These are phyloP conservation scores for Netelia virgata DNA, from an alignment of 2,888 invertebrate species.

Conservation along the genomic window DNA sequence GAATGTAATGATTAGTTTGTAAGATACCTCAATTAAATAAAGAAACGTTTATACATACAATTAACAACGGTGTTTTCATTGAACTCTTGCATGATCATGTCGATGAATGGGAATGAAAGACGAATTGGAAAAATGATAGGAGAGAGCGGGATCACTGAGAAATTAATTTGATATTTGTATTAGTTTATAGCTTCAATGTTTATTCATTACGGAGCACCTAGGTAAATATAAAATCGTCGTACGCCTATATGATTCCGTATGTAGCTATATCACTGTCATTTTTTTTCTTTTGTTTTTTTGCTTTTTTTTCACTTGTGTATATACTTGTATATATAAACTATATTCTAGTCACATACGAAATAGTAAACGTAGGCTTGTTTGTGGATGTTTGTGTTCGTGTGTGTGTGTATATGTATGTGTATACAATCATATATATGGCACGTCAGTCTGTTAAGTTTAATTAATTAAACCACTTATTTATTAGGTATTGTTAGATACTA, in stretches of 20 bases:
- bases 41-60: constrained; percentile 75
- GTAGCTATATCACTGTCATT: constrained; percentile 81
- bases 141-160: not conserved
- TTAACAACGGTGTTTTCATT: constrained; percentile 46
- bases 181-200: constrained; percentile 72
- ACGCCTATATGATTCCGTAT: constrained; percentile 80
- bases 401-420: constrained; percentile 66
- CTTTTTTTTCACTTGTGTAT: constrained; percentile 62
- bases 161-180: not conserved
- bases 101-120: not conserved
- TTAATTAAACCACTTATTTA: constrained; percentile 80
- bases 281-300: constrained; percentile 72
- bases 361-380: constrained; percentile 81
- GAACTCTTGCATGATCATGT: not conserved
- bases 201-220: constrained; percentile 82
- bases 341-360: constrained; percentile 81
- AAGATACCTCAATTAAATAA: constrained; percentile 75
- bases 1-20: constrained; percentile 75
- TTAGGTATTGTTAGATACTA: constrained; percentile 78
- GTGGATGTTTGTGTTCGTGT: constrained; percentile 73
- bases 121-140: not conserved
- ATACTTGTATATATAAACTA: constrained; percentile 78
- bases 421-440: constrained; percentile 82
- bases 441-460: constrained; percentile 84
- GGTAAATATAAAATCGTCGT: constrained; percentile 81